A percentile compares a stretch with the other conserved stretches of the same genome.
Evolutionary conservation across 2,113 vertebrate species (phyloP).

Genomic region (Pseudorectes ferrugineus): DNA sequence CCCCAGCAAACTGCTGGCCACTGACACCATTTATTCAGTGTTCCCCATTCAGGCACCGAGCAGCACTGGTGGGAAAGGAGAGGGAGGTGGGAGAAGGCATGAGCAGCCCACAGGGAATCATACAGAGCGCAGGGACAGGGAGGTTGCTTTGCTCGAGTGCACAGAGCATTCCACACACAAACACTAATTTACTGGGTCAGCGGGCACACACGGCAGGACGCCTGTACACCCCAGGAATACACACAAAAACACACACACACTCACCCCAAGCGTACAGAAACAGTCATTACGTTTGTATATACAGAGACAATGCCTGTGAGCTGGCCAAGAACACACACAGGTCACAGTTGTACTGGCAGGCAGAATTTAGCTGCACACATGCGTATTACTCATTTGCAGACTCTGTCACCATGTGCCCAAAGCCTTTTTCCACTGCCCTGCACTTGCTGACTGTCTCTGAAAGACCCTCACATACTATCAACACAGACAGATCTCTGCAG

Average conservation of each 20-base stretch:
- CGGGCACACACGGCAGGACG: not conserved
- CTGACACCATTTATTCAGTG: not conserved
- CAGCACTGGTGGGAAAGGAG: accelerated
- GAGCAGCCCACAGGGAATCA: not conserved
- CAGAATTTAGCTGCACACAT: not conserved
- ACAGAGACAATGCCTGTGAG: not conserved
- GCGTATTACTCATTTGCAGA: not conserved
- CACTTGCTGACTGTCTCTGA: not conserved
- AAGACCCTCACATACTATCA: accelerated
- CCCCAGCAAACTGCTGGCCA: not conserved
- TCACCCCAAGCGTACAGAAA: not conserved
- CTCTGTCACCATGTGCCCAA: not conserved
- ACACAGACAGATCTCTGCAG: not conserved
- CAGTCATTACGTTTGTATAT: not conserved
- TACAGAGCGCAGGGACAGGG: not conserved
- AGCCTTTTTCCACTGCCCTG: not conserved
- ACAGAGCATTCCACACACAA: not conserved
- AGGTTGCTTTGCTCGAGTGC: not conserved
- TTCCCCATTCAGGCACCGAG: not conserved
- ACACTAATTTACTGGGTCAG: not conserved
- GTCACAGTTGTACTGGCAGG: not conserved
- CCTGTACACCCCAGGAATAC: not conserved
- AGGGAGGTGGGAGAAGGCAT: accelerated
- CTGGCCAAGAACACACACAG: not conserved
- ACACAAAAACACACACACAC: not conserved